Conservation (phyloP, 2,888 invertebrate genomes). For the Litoditis marina region DNA sequence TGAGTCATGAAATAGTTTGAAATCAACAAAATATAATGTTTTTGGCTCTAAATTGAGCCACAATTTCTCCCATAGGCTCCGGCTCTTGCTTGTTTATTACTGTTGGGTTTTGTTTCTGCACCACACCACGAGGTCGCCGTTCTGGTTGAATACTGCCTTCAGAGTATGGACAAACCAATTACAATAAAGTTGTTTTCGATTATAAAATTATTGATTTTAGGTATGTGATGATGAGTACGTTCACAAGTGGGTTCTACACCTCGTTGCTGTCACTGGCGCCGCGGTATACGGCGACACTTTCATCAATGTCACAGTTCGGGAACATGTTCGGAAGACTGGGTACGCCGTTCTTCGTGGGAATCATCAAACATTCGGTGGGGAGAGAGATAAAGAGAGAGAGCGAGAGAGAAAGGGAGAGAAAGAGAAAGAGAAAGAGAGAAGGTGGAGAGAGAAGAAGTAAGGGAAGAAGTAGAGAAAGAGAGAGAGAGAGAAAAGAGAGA, state of each 20-base stretch:
- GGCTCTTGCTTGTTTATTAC: too few species aligned
- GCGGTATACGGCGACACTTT: slow-evolving; percentile 46
- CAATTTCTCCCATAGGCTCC: too few species aligned
- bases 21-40: not conserved
- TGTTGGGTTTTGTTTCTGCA: too few species aligned
- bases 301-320: slow-evolving; percentile 45
- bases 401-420: not conserved
- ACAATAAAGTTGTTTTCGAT: too few species aligned
- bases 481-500: too few species aligned
- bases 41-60: not conserved
- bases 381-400: not conserved
- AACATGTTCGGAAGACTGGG: slow-evolving; percentile 38
- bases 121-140: too few species aligned
- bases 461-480: not conserved
- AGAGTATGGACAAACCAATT: too few species aligned
- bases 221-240: slow-evolving; percentile 33
- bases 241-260: slow-evolving; percentile 46
- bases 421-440: not conserved
- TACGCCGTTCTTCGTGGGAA: slow-evolving; percentile 37
- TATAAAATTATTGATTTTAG: too few species aligned
- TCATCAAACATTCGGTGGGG: slow-evolving; percentile 34
- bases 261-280: slow-evolving; percentile 47
- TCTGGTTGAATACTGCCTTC: too few species aligned
- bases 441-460: too few species aligned
- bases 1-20: not conserved